Base-by-base conservation (phyloP, 2,113 vertebrate species). In the Lipophrys pholis region DNA sequence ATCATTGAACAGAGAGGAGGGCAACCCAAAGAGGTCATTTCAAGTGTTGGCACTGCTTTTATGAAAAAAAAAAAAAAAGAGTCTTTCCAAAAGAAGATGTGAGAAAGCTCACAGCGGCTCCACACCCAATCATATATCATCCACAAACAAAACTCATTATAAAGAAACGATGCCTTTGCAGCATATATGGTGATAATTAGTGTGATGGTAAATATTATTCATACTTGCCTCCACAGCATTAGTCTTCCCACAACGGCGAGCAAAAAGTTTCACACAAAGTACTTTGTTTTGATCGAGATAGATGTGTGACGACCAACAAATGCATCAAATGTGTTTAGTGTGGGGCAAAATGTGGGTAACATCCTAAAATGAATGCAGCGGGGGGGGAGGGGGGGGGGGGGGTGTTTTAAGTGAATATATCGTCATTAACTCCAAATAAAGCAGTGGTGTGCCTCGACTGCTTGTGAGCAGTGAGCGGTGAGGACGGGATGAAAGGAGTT, bases 1-100 rank as follows among this genome's bases (percentile, higher is more conserved):
- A 48, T 72, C 53, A 51, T 73, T 70, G 35, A 73, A 41, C 45
- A 76, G 56, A 52, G 1, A 60, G 30, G 63, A 54, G 49, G 11
- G 41, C 57, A 66, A 62, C 62, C 66, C n/a, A 36, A 73, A 7
- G 46, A 78, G 51, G 61, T 65, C 16, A 51, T 69, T 76, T 77
- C n/a, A 69, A 76, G 61, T 36, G 54, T 39, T 69, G 21, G 2
- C 8, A 12, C n/a, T 59, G n/a, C 66, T 75, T 62, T 75, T 54
- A 63, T 68, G 39, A 43, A 45, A 6, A 56, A 69, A 52, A n/a
- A 35, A 43, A 45, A 6, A 56, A 69, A 52, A n/a, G 15, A 45
- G 4, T 5, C 52, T 14, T 82, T 71, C 75, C 65, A 80, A 75
- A 8, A 59, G 16, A 60, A 59, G 21, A 60, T 30, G 48, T 51